Evolutionary conservation across 1,140 invertebrate genomes (phyloP), one percentile per base, ranked within the genome.

Genomic region (Paramacrobiotus metropolitanus): DNA sequence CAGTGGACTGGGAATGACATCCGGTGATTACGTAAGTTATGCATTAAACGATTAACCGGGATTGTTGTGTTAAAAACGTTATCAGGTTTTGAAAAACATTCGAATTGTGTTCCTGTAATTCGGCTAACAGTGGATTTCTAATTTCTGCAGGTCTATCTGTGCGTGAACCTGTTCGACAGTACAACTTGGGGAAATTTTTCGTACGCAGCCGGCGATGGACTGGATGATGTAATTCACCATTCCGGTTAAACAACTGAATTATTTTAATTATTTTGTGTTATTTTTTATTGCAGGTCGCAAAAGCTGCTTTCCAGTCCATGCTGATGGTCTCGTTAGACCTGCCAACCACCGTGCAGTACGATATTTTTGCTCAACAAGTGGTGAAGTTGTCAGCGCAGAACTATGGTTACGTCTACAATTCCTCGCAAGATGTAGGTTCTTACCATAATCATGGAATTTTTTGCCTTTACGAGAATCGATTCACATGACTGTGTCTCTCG

Each of bases 101-200:
- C 34, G 9, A n/a, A 40, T 9, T n/a, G 34, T 9, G 34, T 9
- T 9, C 34, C 9, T 9, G n/a, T 40, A 40, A 9, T n/a, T 9
- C n/a, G 34, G n/a, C n/a, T 40, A 40, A n/a, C 34, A n/a, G n/a
- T n/a, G n/a, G n/a, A n/a, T n/a, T n/a, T n/a, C n/a, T n/a, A n/a
- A n/a, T n/a, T n/a, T n/a, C n/a, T n/a, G n/a, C 48, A 55, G 48
- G 15, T 55, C 4, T 55, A 20, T 55, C 28, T 15, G 48, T 15
- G 48, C 15, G 48, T 55, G 15, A 55, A 55, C 48, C 48, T 55
- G 4, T 55, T 55, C 24, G 15, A 15, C 24, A 55, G 48, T 55
- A 28, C 48, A 24, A 55, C 48, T 9, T 55, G 48, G 48, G 48
- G 48, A 55, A 55, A 55, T 24, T 55, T 55, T 28, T 55, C 48